These are phyloP conservation scores for Aurelia aurita DNA, from an alignment of 30 jellyfish, hydroid and myxozoan species.

Conservation along the genomic window DNA sequence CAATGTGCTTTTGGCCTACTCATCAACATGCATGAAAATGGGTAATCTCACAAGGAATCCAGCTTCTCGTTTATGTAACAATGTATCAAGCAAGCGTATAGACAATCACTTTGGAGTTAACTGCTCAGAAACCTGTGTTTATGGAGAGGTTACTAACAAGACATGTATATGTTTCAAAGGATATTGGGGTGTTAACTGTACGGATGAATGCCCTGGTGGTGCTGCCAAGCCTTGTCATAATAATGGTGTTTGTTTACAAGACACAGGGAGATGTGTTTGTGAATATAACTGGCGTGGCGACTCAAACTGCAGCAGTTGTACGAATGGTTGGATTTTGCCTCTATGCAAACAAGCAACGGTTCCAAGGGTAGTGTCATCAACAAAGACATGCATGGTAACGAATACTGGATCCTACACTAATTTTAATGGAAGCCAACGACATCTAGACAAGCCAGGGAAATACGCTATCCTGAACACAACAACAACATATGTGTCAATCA, in stretches of 20 bases:
- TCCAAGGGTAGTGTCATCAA: neutral
- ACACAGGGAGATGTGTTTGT: constrained; percentile 42
- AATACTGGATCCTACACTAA: constrained; percentile 9
- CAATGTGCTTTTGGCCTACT: constrained; percentile 28
- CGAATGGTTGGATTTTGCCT: constrained; percentile 48
- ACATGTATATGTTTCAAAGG: constrained; percentile 58
- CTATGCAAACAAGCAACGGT: constrained; percentile 14
- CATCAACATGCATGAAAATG: constrained; percentile 33
- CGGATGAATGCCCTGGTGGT: constrained; percentile 64
- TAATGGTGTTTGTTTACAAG: constrained; percentile 55
- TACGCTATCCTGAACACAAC: constrained; percentile 25
- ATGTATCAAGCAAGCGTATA: constrained; percentile 8
- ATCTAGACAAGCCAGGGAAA: neutral
- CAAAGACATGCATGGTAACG: constrained; percentile 3
- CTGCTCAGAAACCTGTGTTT: constrained; percentile 55
- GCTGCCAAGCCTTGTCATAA: constrained; percentile 53
- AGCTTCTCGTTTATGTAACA: constrained; percentile 24
- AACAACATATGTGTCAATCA: neutral
- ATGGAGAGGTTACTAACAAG: constrained; percentile 36
- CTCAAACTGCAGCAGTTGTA: constrained; percentile 43
- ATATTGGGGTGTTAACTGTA: constrained; percentile 69
- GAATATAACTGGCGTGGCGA: constrained; percentile 68
- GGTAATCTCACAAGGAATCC: constrained; percentile 34
- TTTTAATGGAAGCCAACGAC: constrained; percentile 21
- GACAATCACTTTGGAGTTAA: constrained; percentile 34